Percentiles rank a stretch among this genome's conserved stretches.
Conservation (phyloP, 2,113 vertebrate genomes). For the Antechinus stuartii region DNA sequence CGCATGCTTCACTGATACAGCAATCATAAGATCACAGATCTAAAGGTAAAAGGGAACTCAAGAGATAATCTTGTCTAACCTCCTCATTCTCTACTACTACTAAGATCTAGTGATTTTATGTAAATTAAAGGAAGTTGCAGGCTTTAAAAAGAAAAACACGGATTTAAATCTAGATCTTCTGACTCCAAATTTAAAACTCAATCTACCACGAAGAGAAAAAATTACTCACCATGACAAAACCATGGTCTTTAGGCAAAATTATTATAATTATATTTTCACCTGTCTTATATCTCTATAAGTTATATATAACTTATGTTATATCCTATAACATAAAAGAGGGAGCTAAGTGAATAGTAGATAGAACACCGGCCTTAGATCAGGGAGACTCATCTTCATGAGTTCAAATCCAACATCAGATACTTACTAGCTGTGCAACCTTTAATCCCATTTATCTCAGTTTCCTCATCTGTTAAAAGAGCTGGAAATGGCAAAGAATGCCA, state of each 20-base stretch:
- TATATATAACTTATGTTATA: no score
- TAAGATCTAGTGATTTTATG: not conserved
- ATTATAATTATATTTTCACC: not conserved
- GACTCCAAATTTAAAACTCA: not conserved
- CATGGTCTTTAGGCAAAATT: not conserved
- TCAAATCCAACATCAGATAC: not conserved
- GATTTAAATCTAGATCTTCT: not conserved
- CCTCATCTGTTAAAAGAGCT: not conserved
- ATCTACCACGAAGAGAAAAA: not conserved
- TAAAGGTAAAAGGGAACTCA: not conserved
- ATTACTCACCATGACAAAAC: not conserved
- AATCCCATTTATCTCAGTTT: not conserved
- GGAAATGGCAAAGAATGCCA: not conserved
- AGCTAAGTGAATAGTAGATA: no score
- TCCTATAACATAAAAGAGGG: not conserved
- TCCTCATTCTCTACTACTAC: not conserved
- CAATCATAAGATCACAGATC: not conserved
- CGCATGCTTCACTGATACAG: not conserved
- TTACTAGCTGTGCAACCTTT: not conserved
- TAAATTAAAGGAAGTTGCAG: not conserved
- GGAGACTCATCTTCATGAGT: not conserved
- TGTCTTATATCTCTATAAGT: not conserved
- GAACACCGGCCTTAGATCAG: no score
- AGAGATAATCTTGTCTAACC: not conserved
- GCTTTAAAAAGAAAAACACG: not conserved